Evolutionary conservation across 2,797 vertebrate genomes (phyloP).

Genomic region (Pelochelys cantorii): DNA sequence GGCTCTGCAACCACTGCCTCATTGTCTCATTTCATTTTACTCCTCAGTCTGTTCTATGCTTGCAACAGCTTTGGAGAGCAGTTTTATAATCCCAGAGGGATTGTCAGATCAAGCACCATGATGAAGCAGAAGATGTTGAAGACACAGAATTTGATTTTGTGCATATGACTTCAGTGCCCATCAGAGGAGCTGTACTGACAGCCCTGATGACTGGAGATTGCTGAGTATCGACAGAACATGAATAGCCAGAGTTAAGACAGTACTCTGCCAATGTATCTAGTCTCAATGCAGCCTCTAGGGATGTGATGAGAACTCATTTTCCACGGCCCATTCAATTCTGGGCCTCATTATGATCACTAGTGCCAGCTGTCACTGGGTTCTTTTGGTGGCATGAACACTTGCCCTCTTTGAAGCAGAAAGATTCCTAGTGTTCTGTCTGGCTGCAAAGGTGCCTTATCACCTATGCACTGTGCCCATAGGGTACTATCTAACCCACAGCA

Average conservation of each 20-base stretch:
- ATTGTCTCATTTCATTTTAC: background rate
- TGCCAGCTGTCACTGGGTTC: background rate
- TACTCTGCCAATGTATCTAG: too few species aligned
- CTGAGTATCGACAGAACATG: too few species aligned
- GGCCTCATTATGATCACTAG: background rate
- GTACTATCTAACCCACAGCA: background rate
- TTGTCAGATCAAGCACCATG: too few species aligned
- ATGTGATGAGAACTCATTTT: too few species aligned
- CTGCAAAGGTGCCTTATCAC: background rate
- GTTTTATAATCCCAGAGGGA: too few species aligned
- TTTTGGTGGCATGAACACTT: background rate
- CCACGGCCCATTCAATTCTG: too few species aligned
- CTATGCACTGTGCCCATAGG: background rate
- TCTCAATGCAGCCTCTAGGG: background rate
- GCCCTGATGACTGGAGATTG: too few species aligned
- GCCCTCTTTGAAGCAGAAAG: background rate
- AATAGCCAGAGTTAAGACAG: accelerated
- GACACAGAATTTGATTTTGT: too few species aligned
- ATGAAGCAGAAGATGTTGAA: too few species aligned
- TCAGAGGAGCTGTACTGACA: too few species aligned
- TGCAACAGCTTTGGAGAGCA: too few species aligned
- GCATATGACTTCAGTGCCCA: too few species aligned
- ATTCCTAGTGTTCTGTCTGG: background rate
- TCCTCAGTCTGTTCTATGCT: background rate
- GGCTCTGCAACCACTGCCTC: background rate